Base-by-base conservation (phyloP, 2,113 vertebrate species). In the Cairina moschata region DNA sequence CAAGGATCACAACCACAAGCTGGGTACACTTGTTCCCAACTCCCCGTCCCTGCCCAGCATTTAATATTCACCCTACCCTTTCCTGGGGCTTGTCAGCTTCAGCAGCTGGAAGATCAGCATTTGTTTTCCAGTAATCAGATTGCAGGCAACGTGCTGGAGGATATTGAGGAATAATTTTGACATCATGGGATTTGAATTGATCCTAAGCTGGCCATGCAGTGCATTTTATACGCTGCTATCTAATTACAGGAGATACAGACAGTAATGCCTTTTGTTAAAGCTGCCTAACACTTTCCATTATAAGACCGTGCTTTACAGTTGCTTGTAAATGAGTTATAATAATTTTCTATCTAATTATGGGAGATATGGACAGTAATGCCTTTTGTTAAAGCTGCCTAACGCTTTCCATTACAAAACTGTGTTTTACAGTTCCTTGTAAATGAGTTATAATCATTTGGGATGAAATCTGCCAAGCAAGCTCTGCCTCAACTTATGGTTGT, bases 111-210 rank as follows among this genome's bases (percentile, higher is more conserved):
- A 84, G 55, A 86, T 92, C 71, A 79, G 66, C 25, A 18, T 75
- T 93, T 1, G 8, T 87, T 87, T 91, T 93, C 86, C 67, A 83
- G 83, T 96, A 96, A 96, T 96, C 88, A 87, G 86, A 95, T 97
- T 97, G 85, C 85, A 95, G 90, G 90, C 93, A 94, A 83, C 73
- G 83, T 91, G 54, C 92, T 91, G 81, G 74, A 94, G 93, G 92
- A 92, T 95, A 87, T 76, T 91, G 93, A 93, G 72, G 84, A 96
- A 89, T 96, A 97, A 94, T 96, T 93, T 94, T 96, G 86, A 87
- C 81, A 92, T 92, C 91, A 97, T 96, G 94, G 91, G 88, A 87
- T 97, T 96, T 96, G 94, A 95, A 96, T 95, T 96, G 96, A 96
- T 96, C 95, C 95, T 94, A 76, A 93, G 78, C 62, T 3, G 28